phyloP scores from a whole-genome alignment of 2,797 vertebrate genomes.

The Acridotheres tristis region DNA sequence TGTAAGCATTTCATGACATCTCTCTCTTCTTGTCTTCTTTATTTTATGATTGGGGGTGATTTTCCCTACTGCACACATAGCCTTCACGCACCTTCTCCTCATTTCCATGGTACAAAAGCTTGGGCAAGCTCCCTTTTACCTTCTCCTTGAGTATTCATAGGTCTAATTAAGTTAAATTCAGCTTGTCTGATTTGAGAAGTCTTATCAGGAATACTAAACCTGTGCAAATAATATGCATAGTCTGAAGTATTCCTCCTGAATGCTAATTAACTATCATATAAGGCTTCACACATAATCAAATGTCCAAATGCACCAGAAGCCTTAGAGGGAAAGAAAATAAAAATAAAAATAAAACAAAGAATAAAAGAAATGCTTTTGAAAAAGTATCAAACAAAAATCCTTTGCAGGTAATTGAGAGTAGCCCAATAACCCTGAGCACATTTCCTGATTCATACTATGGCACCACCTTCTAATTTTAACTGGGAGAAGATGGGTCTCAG shows the following conservation, averaged over 20 bases:
- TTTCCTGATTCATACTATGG: neutral
- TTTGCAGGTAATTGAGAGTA: neutral
- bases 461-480: neutral
- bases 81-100: neutral
- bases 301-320: neutral
- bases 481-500: neutral
- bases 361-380: neutral
- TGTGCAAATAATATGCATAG: conserved; percentile 69
- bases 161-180: conserved; percentile 76
- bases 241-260: conserved; percentile 38
- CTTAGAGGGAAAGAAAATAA: neutral
- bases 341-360: neutral
- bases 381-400: neutral
- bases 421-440: neutral
- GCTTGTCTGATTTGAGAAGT: conserved; percentile 68
- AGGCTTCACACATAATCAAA: conserved; percentile 30
- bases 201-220: conserved; percentile 75
- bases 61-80: neutral
- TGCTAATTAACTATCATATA: conserved; percentile 52
- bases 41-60: neutral
- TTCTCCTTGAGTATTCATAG: conserved; percentile 51
- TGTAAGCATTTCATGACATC: conserved; percentile 1
- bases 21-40: conserved; percentile 21
- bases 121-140: conserved; percentile 45
- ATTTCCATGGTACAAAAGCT: conserved; percentile 39